Conservation (phyloP, 2,797 vertebrate genomes). For the Scyliorhinus canicula region DNA sequence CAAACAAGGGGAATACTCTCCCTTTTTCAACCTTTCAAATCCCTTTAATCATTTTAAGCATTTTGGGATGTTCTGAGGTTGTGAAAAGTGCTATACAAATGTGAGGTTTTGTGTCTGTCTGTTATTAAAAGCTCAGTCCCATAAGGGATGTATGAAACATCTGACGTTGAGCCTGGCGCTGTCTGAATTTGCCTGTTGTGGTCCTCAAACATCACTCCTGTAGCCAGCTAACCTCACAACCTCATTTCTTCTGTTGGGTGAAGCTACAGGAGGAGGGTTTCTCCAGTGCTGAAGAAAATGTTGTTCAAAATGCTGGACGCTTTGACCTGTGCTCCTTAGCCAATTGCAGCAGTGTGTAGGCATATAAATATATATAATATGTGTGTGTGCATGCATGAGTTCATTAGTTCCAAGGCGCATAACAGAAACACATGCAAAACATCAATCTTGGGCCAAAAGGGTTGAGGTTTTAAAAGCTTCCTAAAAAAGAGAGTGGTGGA, state of each 20-base stretch:
- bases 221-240: background rate
- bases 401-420: background rate
- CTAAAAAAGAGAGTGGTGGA: background rate
- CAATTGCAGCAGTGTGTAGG: background rate
- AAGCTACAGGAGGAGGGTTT: background rate
- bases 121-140: background rate
- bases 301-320: background rate
- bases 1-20: background rate
- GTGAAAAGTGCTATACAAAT: too few species aligned
- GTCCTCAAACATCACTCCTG: background rate
- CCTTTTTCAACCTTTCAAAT: background rate
- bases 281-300: background rate
- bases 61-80: too few species aligned
- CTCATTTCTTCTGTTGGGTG: background rate
- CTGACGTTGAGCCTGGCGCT: background rate
- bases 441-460: background rate
- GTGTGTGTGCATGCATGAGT: too few species aligned
- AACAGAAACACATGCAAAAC: background rate
- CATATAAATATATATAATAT: background rate
- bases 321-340: background rate
- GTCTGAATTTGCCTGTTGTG: background rate
- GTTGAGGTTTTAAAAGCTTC: background rate
- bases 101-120: background rate
- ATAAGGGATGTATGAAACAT: too few species aligned
- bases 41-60: too few species aligned